Conservation (phyloP, 2,113 vertebrate genomes). For the Trematomus loennbergii region DNA sequence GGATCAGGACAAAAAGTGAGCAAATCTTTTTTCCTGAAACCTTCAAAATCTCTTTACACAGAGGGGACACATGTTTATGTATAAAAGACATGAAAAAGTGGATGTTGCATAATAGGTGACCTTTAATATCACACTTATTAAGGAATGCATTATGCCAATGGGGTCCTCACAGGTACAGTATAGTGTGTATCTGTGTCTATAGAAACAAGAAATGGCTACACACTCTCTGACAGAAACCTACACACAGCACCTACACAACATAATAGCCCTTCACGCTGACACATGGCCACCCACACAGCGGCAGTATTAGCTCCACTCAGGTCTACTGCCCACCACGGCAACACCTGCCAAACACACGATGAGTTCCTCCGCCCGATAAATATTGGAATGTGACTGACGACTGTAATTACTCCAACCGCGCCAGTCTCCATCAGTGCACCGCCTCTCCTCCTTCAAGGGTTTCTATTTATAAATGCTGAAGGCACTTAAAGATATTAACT, state of each 20-base stretch:
- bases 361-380: conserved; percentile 8
- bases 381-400: conserved; percentile 42
- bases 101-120: no score
- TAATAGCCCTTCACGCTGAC: conserved; percentile 53
- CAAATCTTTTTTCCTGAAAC: no score
- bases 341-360: conserved; percentile 42
- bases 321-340: conserved; percentile 56
- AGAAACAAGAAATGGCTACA: conserved; percentile 17
- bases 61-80: no score
- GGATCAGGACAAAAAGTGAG: no score
- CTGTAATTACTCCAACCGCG: conserved; percentile 52
- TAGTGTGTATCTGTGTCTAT: not conserved
- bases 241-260: conserved; percentile 45
- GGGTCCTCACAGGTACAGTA: not conserved
- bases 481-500: conserved; percentile 55
- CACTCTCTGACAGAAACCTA: conserved; percentile 13
- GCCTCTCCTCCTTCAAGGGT: conserved; percentile 35
- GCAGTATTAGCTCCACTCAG: conserved; percentile 74
- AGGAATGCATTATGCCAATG: not conserved
- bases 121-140: not conserved
- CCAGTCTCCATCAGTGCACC: not conserved
- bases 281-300: conserved; percentile 70
- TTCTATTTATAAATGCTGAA: conserved; percentile 36
- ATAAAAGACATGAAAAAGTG: no score
- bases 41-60: no score